phyloP scores from a whole-genome alignment of 2,888 invertebrate genomes.

The Apodemia hepburni region DNA sequence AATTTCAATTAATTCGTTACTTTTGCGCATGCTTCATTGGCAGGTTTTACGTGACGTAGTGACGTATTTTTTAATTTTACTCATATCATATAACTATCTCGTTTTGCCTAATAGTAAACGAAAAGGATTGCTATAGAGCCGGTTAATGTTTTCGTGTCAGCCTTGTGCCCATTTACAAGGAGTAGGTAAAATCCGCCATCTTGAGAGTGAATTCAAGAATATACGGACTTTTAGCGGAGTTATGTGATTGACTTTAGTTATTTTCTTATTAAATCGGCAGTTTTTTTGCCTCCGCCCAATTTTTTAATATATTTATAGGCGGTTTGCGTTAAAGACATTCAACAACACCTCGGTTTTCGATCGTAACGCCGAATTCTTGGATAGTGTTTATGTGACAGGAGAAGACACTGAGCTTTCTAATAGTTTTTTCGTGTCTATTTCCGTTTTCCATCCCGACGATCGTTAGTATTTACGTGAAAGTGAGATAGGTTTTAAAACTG shows the following conservation, averaged over 20 bases:
- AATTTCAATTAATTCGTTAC: slow-evolving; percentile 41
- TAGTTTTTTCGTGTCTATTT: slow-evolving; percentile 79
- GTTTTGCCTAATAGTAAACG: slow-evolving; percentile 53
- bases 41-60: slow-evolving; percentile 63
- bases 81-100: slow-evolving; percentile 68
- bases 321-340: slow-evolving; percentile 49
- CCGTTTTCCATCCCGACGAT: slow-evolving; percentile 75
- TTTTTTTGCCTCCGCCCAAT: slow-evolving; percentile 50
- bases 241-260: slow-evolving; percentile 67
- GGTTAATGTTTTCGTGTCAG: slow-evolving; percentile 80
- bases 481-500: slow-evolving; percentile 61
- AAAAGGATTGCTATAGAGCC: slow-evolving; percentile 73
- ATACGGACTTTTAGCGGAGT: slow-evolving; percentile 74
- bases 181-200: slow-evolving; percentile 82
- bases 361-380: slow-evolving; percentile 68
- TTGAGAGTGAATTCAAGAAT: slow-evolving; percentile 83
- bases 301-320: slow-evolving; percentile 44
- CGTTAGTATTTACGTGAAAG: slow-evolving; percentile 74
- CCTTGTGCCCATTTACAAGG: slow-evolving; percentile 80
- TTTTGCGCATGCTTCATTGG: slow-evolving; percentile 71
- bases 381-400: slow-evolving; percentile 79
- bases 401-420: slow-evolving; percentile 80
- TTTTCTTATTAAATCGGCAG: slow-evolving; percentile 71
- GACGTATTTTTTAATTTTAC: slow-evolving; percentile 52
- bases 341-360: slow-evolving; percentile 50